These are phyloP conservation scores for Solea senegalensis DNA, from an alignment of 2,113 vertebrate species.

Conservation along the genomic window DNA sequence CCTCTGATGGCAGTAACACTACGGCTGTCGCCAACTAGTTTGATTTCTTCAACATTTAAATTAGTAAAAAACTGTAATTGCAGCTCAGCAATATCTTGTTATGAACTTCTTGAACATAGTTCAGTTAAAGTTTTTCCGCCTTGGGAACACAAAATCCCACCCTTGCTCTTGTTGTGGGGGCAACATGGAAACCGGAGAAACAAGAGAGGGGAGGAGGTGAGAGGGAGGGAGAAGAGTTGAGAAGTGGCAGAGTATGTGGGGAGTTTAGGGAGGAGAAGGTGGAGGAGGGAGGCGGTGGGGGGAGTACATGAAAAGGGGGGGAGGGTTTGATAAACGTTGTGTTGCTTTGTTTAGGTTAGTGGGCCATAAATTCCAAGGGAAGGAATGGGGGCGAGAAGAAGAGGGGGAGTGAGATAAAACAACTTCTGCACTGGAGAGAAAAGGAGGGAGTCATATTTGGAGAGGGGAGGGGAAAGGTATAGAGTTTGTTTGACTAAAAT, in stretches of 20 bases:
- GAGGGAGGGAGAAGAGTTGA: not conserved
- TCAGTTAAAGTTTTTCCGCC: too few species aligned
- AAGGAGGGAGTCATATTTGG: conserved; percentile 22
- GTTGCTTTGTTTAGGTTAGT: conserved; percentile 72
- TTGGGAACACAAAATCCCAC: conserved; percentile 52
- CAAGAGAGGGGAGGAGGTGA: conserved; percentile 13
- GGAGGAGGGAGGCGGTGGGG: not conserved
- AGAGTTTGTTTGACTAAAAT: conserved; percentile 48
- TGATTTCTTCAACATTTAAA: too few species aligned
- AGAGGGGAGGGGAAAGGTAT: conserved; percentile 11
- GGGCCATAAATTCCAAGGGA: conserved; percentile 72
- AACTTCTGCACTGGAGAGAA: conserved; percentile 10
- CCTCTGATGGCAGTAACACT: too few species aligned
- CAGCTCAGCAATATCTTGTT: too few species aligned
- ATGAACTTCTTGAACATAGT: too few species aligned
- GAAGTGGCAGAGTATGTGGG: not conserved
- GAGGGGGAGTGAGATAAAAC: conserved; percentile 29
- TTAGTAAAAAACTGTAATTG: too few species aligned
- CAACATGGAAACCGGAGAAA: conserved; percentile 47
- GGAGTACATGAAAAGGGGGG: conserved; percentile 42
- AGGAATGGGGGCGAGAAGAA: conserved; percentile 5
- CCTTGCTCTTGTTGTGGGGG: conserved; percentile 44
- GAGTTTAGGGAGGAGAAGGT: not conserved
- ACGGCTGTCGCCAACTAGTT: too few species aligned
- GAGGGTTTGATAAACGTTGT: conserved; percentile 64